Evolutionary conservation across 2,797 vertebrate genomes (phyloP).

Genomic region (Clarias fuscus): DNA sequence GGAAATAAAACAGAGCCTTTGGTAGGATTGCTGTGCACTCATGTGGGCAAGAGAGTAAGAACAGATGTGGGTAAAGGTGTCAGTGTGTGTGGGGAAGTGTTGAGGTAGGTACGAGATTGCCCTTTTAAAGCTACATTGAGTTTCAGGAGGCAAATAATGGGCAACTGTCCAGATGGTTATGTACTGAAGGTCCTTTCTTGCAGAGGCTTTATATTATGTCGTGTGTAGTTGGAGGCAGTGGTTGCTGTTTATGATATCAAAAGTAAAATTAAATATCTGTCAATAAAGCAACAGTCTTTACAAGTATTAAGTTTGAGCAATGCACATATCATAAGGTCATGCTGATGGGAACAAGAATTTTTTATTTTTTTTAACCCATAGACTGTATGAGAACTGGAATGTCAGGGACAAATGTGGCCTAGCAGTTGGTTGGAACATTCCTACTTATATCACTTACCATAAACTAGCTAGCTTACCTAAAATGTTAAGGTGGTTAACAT

Average conservation of each 20-base stretch:
- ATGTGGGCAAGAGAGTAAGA: slow-evolving; percentile 6
- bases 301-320: neutral
- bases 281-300: neutral
- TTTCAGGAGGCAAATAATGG: slow-evolving; percentile 57
- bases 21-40: slow-evolving; percentile 28
- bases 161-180: slow-evolving; percentile 47
- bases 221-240: neutral
- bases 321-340: neutral
- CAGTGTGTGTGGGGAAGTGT: slow-evolving; percentile 2
- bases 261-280: neutral
- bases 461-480: too few relatives aligned
- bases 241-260: neutral
- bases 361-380: too few relatives aligned
- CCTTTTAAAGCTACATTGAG: slow-evolving; percentile 47
- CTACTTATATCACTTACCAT: too few relatives aligned
- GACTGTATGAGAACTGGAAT: too few relatives aligned
- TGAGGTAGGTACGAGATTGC: neutral
- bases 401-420: too few relatives aligned
- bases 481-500: too few relatives aligned
- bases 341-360: neutral
- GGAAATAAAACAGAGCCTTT: slow-evolving; percentile 41
- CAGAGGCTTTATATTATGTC: neutral
- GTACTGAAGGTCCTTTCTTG: neutral
- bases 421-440: too few relatives aligned
- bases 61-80: slow-evolving; percentile 33